These are phyloP conservation scores for Oxystoma pomonae DNA, from an alignment of 2,888 invertebrate genomes.

Conservation along the genomic window DNA sequence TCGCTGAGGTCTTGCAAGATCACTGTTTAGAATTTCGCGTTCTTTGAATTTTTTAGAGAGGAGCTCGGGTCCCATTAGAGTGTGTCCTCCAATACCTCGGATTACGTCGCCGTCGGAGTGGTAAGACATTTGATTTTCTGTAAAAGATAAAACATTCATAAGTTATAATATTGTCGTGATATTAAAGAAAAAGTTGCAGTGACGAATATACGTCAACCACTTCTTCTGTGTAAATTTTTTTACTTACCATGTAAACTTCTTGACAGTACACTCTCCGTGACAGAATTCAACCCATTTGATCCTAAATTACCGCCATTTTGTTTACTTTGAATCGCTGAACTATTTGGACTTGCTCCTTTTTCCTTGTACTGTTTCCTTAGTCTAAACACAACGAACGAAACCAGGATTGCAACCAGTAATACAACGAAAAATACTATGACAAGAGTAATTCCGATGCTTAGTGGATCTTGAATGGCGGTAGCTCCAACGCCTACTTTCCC, in stretches of 20 bases:
- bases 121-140: constrained; percentile 65
- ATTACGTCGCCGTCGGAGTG: constrained; percentile 72
- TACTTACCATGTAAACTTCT: constrained; percentile 65
- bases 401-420: constrained; percentile 80
- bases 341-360: constrained; percentile 66
- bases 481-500: constrained; percentile 72
- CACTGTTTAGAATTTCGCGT: constrained; percentile 63
- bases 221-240: too few species aligned
- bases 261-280: constrained; percentile 65
- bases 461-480: constrained; percentile 76
- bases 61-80: constrained; percentile 80
- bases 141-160: too few species aligned
- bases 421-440: constrained; percentile 93
- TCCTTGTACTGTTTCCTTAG: constrained; percentile 84
- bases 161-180: too few species aligned
- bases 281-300: constrained; percentile 61
- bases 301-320: constrained; percentile 72
- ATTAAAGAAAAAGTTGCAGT: too few species aligned
- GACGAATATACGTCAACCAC: too few species aligned
- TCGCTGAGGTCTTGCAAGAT: constrained; percentile 74
- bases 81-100: constrained; percentile 70
- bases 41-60: constrained; percentile 87
- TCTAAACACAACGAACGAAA: constrained; percentile 89
- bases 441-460: constrained; percentile 88
- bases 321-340: constrained; percentile 70